Percentiles rank a stretch among this genome's conserved stretches.
Conservation (phyloP, 2,888 invertebrate species). For the Anodontia alba region DNA sequence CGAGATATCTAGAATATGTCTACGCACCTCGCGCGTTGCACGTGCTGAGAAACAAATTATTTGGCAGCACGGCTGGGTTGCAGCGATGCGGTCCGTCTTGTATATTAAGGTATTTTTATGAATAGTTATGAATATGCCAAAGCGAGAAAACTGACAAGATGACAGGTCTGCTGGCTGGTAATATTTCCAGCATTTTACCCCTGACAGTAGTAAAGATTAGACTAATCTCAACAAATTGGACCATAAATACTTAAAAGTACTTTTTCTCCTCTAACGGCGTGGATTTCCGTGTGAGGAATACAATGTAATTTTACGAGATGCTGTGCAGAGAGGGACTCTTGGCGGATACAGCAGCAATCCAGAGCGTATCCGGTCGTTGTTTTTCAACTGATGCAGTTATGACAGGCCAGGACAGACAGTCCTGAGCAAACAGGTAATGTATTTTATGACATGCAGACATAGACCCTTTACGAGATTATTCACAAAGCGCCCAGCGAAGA, state of each 20-base stretch:
- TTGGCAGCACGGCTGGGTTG: slow-evolving; percentile 1
- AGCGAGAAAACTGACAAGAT: neutral
- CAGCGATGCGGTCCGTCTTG: neutral
- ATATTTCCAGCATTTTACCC: neutral
- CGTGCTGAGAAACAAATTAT: slow-evolving; percentile 28
- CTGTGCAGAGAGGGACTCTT: too few species aligned
- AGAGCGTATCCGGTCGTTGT: too few species aligned
- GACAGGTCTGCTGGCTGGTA: neutral
- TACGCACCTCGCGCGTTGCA: slow-evolving; percentile 13
- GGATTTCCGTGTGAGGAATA: too few species aligned
- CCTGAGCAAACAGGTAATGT: too few species aligned
- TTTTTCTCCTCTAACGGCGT: neutral
- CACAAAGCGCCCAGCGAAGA: too few species aligned
- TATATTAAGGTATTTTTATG: slow-evolving; percentile 8
- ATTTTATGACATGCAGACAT: too few species aligned
- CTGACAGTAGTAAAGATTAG: neutral
- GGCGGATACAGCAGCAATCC: too few species aligned
- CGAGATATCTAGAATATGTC: neutral
- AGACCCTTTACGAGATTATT: too few species aligned
- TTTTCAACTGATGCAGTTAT: too few species aligned
- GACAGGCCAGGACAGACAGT: too few species aligned
- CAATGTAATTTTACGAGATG: too few species aligned
- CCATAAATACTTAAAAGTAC: neutral
- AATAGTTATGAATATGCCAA: slow-evolving; percentile 21
- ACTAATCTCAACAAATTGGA: neutral